These are phyloP conservation scores for Pyxicephalus adspersus DNA, from an alignment of 2,113 vertebrate species.

Conservation along the genomic window DNA sequence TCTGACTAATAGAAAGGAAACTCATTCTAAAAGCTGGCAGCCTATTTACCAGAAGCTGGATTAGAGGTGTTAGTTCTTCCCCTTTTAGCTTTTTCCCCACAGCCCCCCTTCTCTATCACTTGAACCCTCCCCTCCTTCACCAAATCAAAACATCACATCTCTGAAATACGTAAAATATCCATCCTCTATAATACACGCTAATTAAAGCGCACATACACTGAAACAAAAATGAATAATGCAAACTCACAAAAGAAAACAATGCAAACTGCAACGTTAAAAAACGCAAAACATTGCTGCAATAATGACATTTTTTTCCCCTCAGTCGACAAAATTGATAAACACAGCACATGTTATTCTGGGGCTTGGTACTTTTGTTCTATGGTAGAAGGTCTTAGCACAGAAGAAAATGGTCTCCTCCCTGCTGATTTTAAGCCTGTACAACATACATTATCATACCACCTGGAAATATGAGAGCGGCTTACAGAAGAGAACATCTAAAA, in stretches of 20 bases:
- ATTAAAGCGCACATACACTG: not conserved
- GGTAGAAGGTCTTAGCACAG: slow-evolving; percentile 30
- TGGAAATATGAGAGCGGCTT: slow-evolving; percentile 44
- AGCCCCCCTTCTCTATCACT: slow-evolving; percentile 52
- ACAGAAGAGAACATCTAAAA: slow-evolving; percentile 44
- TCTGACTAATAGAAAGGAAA: slow-evolving; percentile 88
- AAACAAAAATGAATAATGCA: not conserved
- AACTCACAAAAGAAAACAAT: not conserved
- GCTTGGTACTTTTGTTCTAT: slow-evolving; percentile 25
- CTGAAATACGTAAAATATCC: slow-evolving; percentile 70
- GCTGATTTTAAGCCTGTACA: slow-evolving; percentile 40
- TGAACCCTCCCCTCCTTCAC: slow-evolving; percentile 59
- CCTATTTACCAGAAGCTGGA: slow-evolving; percentile 83
- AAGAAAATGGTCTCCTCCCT: slow-evolving; percentile 46
- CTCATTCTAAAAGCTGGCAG: slow-evolving; percentile 84
- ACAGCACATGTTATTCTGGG: slow-evolving; percentile 16
- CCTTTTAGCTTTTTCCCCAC: slow-evolving; percentile 75
- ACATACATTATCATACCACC: slow-evolving; percentile 51
- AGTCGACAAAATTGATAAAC: slow-evolving; percentile 19
- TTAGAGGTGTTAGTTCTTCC: slow-evolving; percentile 85
- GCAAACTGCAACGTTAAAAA: not conserved
- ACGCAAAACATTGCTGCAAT: not conserved
- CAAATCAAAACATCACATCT: slow-evolving; percentile 79
- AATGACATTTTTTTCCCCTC: not conserved
- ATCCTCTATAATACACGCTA: slow-evolving; percentile 2